A percentile compares a stretch with the other conserved stretches of the same genome.
These are phyloP conservation scores for Tenualosa thibaudeaui DNA, from an alignment of 2,797 vertebrate species.

Conservation along the genomic window DNA sequence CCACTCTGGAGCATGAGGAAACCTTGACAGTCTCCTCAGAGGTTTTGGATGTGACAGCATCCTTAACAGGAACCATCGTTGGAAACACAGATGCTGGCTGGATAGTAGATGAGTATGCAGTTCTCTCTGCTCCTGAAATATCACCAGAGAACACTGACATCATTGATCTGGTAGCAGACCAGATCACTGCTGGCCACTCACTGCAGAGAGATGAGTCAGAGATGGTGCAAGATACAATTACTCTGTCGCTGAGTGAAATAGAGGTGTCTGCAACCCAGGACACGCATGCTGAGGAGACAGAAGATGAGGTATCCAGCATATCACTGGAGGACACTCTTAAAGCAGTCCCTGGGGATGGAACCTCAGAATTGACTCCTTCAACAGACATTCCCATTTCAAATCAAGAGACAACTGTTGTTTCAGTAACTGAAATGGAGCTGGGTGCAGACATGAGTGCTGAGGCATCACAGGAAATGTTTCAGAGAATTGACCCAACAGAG, in stretches of 20 bases:
- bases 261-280: neutral
- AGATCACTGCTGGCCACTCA: neutral
- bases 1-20: neutral
- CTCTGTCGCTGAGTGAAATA: neutral
- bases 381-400: neutral
- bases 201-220: neutral
- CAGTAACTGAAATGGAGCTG: neutral
- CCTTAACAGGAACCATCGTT: neutral
- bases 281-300: neutral
- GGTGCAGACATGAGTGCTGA: neutral
- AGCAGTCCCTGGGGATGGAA: neutral
- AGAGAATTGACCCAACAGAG: neutral
- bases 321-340: neutral
- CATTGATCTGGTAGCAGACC: slow-evolving; percentile 21
- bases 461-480: neutral
- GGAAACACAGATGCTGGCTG: neutral
- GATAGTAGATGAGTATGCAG: neutral
- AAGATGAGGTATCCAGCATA: neutral
- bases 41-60: neutral
- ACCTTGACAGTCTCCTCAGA: neutral
- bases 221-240: neutral
- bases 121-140: neutral
- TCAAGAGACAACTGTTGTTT: neutral
- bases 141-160: neutral
- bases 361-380: neutral